Evolutionary conservation across 2,797 vertebrate genomes (phyloP).

Genomic region (Carcharodon carcharias): DNA sequence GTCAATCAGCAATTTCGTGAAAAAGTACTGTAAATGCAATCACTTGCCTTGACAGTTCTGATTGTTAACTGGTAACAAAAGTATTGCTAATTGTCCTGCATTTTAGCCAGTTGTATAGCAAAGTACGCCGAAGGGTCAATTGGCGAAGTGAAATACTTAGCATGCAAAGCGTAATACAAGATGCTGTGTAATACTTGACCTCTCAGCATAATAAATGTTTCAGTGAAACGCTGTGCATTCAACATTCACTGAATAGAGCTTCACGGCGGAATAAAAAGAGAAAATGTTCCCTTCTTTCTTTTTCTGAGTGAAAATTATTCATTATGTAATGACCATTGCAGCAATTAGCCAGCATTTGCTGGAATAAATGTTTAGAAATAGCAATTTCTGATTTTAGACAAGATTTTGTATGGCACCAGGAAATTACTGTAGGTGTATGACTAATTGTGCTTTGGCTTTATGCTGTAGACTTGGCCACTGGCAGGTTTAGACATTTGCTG

Average conservation of each 20-base stretch:
- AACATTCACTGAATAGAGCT: conserved; percentile 81
- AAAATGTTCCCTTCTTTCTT: conserved; percentile 85
- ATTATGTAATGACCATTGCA: conserved; percentile 72
- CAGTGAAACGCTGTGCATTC: conserved; percentile 93
- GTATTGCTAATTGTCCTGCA: conserved; percentile 94
- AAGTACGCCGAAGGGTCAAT: conserved; percentile 91
- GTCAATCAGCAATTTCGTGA: conserved; percentile 43
- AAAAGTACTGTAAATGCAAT: conserved; percentile 92
- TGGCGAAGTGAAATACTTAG: conserved; percentile 95
- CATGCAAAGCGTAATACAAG: conserved; percentile 96
- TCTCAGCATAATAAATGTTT: conserved; percentile 98
- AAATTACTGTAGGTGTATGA: conserved; percentile 74
- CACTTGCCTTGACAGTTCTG: conserved; percentile 86
- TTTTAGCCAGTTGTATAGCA: conserved; percentile 92
- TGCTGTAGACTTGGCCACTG: conserved; percentile 62
- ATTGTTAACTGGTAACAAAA: conserved; percentile 82
- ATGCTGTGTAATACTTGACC: conserved; percentile 99
- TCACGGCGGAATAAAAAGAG: conserved; percentile 77
- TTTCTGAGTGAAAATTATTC: conserved; percentile 75
- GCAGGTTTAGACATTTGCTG: conserved; percentile 68
- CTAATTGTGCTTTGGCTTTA: conserved; percentile 66
- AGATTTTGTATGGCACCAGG: conserved; percentile 67
- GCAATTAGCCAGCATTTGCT: conserved; percentile 80
- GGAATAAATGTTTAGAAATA: conserved; percentile 75
- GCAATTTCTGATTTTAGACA: conserved; percentile 76